These are phyloP conservation scores for Brenthis daphne DNA, from an alignment of 2,888 invertebrate species.

Conservation along the genomic window DNA sequence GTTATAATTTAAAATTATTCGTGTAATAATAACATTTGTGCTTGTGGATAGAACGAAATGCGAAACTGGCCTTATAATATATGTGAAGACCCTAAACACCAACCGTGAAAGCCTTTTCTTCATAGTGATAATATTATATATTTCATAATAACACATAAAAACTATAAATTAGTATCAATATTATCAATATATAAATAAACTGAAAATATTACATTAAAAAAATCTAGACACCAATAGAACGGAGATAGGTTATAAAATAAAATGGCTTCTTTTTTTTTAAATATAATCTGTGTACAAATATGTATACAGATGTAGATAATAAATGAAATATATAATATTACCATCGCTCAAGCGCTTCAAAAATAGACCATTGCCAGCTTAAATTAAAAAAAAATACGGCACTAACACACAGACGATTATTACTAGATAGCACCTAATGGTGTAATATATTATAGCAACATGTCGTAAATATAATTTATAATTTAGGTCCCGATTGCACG, in stretches of 20 bases:
- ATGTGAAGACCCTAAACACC: conserved; percentile 52
- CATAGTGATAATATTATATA: conserved; percentile 10
- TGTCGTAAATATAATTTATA: conserved; percentile 51
- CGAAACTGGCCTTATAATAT: conserved; percentile 58
- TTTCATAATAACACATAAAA: not conserved
- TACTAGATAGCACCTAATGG: conserved; percentile 77
- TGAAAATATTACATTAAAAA: not conserved
- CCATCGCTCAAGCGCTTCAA: conserved; percentile 23
- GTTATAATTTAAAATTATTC: conserved; percentile 19
- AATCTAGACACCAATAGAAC: not conserved
- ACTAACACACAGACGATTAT: conserved; percentile 48
- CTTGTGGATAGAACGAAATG: conserved; percentile 52
- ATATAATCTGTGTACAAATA: not conserved
- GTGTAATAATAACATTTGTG: conserved; percentile 37
- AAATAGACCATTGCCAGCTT: conserved; percentile 26
- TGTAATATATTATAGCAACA: conserved; percentile 57
- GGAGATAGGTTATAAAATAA: not conserved
- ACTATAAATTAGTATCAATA: not conserved
- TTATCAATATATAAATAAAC: not conserved
- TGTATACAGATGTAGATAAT: not conserved
- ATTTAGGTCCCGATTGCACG: conserved; percentile 42
- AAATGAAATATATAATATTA: conserved; percentile 17
- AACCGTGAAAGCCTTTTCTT: conserved; percentile 53
- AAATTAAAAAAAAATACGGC: conserved; percentile 38
- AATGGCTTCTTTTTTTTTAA: not conserved